phyloP scores from a whole-genome alignment of 2,113 vertebrate genomes.

The Prunella fulvescens region DNA sequence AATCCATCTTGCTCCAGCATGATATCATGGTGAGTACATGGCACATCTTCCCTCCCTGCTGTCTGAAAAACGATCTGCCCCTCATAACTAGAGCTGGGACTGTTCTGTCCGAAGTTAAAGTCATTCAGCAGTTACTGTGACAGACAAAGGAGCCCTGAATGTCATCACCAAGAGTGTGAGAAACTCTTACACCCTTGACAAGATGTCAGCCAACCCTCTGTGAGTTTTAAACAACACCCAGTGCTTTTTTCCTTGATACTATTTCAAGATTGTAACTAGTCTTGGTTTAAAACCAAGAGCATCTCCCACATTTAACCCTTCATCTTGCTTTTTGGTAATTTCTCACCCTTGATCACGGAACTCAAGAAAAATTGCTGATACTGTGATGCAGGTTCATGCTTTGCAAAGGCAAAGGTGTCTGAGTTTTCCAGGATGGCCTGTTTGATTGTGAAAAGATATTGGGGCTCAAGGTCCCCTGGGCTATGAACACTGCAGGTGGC shows the following conservation, averaged over 20 bases:
- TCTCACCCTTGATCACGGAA: background rate
- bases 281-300: background rate
- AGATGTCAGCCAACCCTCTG: background rate
- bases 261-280: background rate
- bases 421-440: background rate
- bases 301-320: background rate
- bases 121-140: background rate
- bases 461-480: background rate
- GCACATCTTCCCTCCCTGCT: background rate
- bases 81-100: background rate
- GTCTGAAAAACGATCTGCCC: background rate
- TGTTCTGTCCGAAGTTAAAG: background rate
- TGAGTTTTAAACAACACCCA: background rate
- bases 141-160: background rate
- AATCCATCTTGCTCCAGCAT: background rate
- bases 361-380: background rate
- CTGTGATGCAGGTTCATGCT: background rate
- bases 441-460: background rate
- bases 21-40: background rate
- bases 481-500: background rate
- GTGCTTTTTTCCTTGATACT: background rate
- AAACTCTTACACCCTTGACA: background rate
- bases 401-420: background rate
- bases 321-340: background rate
- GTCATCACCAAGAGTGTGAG: background rate